Conservation (phyloP, 2,113 vertebrate genomes). For the Menura novaehollandiae region DNA sequence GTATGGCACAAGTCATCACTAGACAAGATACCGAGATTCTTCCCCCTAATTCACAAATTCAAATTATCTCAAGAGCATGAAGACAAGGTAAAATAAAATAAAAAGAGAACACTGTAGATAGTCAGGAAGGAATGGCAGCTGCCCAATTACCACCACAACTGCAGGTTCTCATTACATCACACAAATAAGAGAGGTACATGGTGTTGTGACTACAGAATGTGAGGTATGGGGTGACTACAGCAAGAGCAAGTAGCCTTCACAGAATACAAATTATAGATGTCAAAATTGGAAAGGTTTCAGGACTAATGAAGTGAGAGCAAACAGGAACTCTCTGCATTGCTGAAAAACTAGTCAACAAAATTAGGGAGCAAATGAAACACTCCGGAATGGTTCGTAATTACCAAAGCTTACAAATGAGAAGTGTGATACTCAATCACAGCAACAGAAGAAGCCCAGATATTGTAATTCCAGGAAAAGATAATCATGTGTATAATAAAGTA, state of each 20-base stretch:
- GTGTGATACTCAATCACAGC: background rate
- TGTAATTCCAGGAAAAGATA: conserved; percentile 28
- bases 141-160: background rate
- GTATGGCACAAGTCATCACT: background rate
- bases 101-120: background rate
- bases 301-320: background rate
- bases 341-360: conserved; percentile 13
- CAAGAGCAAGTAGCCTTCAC: background rate
- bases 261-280: background rate
- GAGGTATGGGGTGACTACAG: background rate
- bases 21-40: background rate
- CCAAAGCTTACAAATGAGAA: background rate
- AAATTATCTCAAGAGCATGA: background rate
- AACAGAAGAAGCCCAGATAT: background rate
- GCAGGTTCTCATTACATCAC: background rate
- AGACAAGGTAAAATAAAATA: background rate
- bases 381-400: conserved; percentile 1
- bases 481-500: conserved; percentile 2
- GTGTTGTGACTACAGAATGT: background rate
- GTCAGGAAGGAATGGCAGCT: background rate
- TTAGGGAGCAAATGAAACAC: background rate
- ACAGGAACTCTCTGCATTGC: background rate
- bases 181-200: background rate
- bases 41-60: background rate
- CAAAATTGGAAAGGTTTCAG: background rate